A percentile compares a stretch with the other conserved stretches of the same genome.
phyloP scores from a whole-genome alignment of 2,888 invertebrate genomes.

The Pammene fasciana region DNA sequence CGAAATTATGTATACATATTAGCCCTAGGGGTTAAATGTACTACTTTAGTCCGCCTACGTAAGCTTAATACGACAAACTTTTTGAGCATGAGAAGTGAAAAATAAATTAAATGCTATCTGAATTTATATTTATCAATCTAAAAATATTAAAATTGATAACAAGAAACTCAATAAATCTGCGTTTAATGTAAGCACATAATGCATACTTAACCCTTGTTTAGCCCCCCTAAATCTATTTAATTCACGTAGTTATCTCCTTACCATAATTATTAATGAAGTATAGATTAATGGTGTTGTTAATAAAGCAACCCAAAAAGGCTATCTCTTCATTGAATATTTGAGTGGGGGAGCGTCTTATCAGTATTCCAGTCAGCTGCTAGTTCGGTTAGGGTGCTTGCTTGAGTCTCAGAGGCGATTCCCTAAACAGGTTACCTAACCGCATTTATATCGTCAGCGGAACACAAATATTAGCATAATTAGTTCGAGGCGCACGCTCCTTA shows the following conservation, averaged over 20 bases:
- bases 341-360: constrained; percentile 59
- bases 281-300: constrained; percentile 59
- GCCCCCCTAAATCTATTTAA: constrained; percentile 29
- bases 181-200: neutral
- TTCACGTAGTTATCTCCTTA: constrained; percentile 32
- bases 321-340: constrained; percentile 70
- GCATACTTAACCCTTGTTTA: neutral
- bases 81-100: too few species aligned
- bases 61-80: too few species aligned
- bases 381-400: constrained; percentile 70
- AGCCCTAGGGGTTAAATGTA: too few species aligned
- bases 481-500: constrained; percentile 60
- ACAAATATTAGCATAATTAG: constrained; percentile 79
- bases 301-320: constrained; percentile 60
- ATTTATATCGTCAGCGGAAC: constrained; percentile 73
- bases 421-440: constrained; percentile 78
- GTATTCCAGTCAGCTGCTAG: constrained; percentile 75
- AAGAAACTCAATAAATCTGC: neutral
- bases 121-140: too few species aligned
- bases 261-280: constrained; percentile 44
- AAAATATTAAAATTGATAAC: neutral
- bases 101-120: too few species aligned
- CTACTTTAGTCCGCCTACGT: too few species aligned
- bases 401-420: constrained; percentile 73
- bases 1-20: too few species aligned